Percentiles rank a stretch among this genome's conserved stretches.
phyloP scores from a whole-genome alignment of 2,888 invertebrate species.

The Mesochorus sp. region DNA sequence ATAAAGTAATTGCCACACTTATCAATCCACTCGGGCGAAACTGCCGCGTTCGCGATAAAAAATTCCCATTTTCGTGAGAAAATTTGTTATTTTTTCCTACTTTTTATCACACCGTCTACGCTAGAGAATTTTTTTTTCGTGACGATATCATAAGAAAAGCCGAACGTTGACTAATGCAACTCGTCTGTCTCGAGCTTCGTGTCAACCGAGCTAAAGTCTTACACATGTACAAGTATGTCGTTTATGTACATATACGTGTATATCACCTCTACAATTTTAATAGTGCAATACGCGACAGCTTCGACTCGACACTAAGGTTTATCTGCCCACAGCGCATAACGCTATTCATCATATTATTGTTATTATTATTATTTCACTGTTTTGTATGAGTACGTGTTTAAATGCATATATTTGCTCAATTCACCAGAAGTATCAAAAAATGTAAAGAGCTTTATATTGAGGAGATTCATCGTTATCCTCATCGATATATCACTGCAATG shows the following conservation, averaged over 20 bases:
- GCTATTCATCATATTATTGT: constrained; percentile 56
- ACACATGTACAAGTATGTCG: not conserved
- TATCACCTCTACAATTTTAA: constrained; percentile 36
- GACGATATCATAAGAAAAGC: constrained; percentile 53
- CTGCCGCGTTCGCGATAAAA: not conserved
- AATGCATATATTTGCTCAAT: not conserved
- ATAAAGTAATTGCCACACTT: constrained; percentile 8
- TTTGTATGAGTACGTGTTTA: not conserved
- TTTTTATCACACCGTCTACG: not conserved
- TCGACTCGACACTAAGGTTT: constrained; percentile 50
- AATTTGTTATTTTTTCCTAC: not conserved
- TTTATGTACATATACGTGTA: constrained; percentile 50
- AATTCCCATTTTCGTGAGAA: constrained; percentile 4
- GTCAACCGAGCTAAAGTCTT: constrained; percentile 59
- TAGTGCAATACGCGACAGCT: constrained; percentile 11
- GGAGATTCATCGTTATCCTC: constrained; percentile 14
- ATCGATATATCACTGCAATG: constrained; percentile 23
- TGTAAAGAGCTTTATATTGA: not conserved
- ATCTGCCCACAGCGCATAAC: constrained; percentile 67
- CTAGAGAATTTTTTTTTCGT: not conserved
- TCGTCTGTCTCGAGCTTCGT: not conserved
- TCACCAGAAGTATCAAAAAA: constrained; percentile 1
- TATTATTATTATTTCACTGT: not conserved
- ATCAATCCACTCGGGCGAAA: constrained; percentile 11
- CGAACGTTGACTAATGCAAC: constrained; percentile 72